Evolutionary conservation across 1,140 invertebrate genomes (phyloP), one percentile per base, ranked within the genome.

Genomic region (Drosophila ercepeae): DNA sequence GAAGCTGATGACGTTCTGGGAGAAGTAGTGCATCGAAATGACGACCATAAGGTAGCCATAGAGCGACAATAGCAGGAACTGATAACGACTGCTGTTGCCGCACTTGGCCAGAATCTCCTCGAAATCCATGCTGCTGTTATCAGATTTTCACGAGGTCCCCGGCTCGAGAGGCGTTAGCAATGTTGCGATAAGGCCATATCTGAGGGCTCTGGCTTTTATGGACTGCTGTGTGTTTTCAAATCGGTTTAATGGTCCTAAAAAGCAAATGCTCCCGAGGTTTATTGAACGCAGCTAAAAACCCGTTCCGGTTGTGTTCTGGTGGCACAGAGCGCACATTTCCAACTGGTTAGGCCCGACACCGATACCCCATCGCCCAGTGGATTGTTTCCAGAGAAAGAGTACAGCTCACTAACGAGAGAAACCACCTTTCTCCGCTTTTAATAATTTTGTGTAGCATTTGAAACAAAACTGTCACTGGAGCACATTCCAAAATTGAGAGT

Each of bases 41-140:
- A 93, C 75, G 4, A 86, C 25, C 77, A 88, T 75, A 7, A 86
- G 77, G 50, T 63, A 86, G 8, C 82, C 77, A 13, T 88, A 88
- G 5, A 77, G 59, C 0, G 41, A 69, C 75, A 94, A 92, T 3
- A 94, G 82, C n/a, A 93, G 74, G 44, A 92, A 92, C 75, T 95
- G 94, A 89, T 93, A 94, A 18, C 84, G 82, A 46, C 93, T 93
- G 74, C 94, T 94, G 69, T 94, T 92, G 2, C 94, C 94, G 32
- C 93, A 93, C 60, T 93, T 92, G 23, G 89, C 78, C 19, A 94
- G 74, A 78, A 94, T 92, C 36, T 91, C 92, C 70, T 94, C 93
- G 50, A 94, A 93, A 71, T 94, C 92, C 70, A 92, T 83, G 29
- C 18, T 73, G 36, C 8, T 19, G 11, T 9, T 72, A 54, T 25